Evolutionary conservation across 2,888 invertebrate genomes (phyloP).

Genomic region (Volucella inflata): DNA sequence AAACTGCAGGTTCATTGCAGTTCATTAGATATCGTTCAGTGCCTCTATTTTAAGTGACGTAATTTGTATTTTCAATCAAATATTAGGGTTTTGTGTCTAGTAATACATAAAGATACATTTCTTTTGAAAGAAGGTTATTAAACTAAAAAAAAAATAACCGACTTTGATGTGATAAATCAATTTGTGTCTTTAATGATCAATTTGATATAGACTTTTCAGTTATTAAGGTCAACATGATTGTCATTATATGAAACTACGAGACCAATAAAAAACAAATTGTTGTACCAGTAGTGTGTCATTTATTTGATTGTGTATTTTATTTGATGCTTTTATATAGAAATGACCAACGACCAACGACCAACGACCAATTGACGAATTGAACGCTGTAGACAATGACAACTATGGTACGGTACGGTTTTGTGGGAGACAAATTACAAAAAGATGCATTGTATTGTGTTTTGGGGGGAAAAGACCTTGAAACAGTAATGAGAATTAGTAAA

Average conservation of each 20-base stretch:
- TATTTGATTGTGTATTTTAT: conserved; percentile 16
- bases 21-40: conserved; percentile 33
- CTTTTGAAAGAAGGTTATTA: conserved; percentile 30
- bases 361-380: too few relatives aligned
- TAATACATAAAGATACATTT: conserved; percentile 10
- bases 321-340: not conserved
- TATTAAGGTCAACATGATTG: conserved; percentile 45
- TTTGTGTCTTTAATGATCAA: conserved; percentile 33
- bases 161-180: conserved; percentile 40
- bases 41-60: conserved; percentile 14
- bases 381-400: too few relatives aligned
- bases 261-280: not conserved
- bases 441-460: too few relatives aligned
- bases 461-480: too few relatives aligned
- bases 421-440: too few relatives aligned
- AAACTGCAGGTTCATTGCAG: conserved; percentile 26
- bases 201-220: conserved; percentile 32
- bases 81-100: not conserved
- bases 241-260: not conserved
- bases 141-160: conserved; percentile 7
- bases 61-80: not conserved
- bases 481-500: too few relatives aligned
- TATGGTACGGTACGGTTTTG: too few relatives aligned
- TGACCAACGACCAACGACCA: too few relatives aligned
- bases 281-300: conserved; percentile 3